These are phyloP conservation scores for Zhuqinia jingwanae DNA, from an alignment of 2,888 invertebrate species.

Conservation along the genomic window DNA sequence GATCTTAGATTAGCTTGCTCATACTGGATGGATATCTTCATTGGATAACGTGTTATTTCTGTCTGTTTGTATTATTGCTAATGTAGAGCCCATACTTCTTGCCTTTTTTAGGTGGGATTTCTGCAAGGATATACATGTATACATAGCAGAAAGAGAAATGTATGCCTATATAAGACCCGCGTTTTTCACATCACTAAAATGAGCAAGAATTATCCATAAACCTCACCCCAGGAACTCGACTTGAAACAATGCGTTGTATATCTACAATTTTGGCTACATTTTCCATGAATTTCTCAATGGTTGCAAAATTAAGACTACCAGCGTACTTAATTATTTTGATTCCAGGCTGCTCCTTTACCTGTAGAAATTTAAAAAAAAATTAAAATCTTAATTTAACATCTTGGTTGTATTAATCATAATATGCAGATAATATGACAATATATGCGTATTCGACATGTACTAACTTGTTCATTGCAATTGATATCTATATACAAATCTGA, in stretches of 20 bases:
- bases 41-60: background rate
- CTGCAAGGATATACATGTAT: no score
- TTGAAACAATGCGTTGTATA: slow-evolving; percentile 16
- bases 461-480: slow-evolving; percentile 41
- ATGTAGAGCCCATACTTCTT: slow-evolving; percentile 25
- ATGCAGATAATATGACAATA: no score
- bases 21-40: slow-evolving; percentile 1
- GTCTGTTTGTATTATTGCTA: slow-evolving; percentile 22
- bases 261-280: slow-evolving; percentile 48
- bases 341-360: slow-evolving; percentile 87
- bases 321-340: slow-evolving; percentile 90
- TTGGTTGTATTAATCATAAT: no score
- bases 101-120: slow-evolving; percentile 31
- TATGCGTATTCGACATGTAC: no score
- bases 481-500: slow-evolving; percentile 56
- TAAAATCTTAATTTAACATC: no score
- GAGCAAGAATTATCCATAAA: background rate
- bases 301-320: slow-evolving; percentile 89
- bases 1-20: background rate
- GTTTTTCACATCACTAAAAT: background rate
- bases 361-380: no score
- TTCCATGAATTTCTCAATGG: slow-evolving; percentile 82
- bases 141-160: background rate
- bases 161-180: background rate
- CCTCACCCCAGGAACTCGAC: background rate